Evolutionary conservation across 2,888 invertebrate species (phyloP).

Genomic region (Zeuzera pyrina): DNA sequence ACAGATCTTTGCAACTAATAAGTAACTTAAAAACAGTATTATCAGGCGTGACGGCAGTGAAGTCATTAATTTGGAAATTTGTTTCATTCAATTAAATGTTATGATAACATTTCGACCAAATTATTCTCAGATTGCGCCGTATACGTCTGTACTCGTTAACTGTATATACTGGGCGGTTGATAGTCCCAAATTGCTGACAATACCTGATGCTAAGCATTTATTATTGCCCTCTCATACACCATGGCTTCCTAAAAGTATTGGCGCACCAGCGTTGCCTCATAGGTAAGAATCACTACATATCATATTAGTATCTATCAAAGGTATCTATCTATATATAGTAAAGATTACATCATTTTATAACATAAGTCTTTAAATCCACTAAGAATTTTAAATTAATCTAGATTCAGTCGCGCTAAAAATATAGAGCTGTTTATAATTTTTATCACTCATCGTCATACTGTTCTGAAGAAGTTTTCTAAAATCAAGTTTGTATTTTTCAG

Average conservation of each 20-base stretch:
- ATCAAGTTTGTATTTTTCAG: constrained; percentile 39
- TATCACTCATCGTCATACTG: no score
- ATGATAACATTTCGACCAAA: no score
- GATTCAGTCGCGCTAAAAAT: no score
- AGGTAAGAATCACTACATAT: constrained; percentile 31
- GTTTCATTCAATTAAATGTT: no score
- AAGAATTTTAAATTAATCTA: no score
- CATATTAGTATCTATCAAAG: background rate
- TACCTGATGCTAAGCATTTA: constrained; percentile 97
- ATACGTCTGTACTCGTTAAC: constrained; percentile 96
- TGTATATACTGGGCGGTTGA: constrained; percentile 99
- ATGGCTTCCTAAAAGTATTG: constrained; percentile 92
- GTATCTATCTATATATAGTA: background rate
- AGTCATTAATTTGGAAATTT: no score
- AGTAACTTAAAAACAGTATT: no score
- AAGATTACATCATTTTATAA: background rate
- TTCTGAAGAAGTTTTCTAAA: no score
- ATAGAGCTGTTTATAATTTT: no score
- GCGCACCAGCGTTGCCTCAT: constrained; percentile 90
- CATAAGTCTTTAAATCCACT: no score
- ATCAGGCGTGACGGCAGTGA: no score
- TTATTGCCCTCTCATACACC: constrained; percentile 91
- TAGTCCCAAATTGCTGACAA: constrained; percentile 95
- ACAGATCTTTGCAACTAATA: no score
- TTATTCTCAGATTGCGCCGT: constrained; percentile 97